Conservation (phyloP, 2,113 vertebrate genomes). For the Saccopteryx leptura region DNA sequence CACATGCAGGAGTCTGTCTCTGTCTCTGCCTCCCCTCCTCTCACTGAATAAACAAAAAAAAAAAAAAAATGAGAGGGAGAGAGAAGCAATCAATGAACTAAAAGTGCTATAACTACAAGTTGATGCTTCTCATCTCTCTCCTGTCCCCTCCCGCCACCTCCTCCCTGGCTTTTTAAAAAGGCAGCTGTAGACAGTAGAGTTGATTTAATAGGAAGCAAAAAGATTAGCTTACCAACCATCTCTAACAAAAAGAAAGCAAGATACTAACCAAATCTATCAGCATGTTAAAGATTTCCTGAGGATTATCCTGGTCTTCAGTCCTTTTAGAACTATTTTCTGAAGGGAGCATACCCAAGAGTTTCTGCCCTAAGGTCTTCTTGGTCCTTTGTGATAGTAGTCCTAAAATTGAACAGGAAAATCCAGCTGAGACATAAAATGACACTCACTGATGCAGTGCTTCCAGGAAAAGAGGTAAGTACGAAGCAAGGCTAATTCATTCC, state of each 20-base stretch:
- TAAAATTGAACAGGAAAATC: conserved; percentile 60
- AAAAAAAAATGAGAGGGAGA: too few species aligned
- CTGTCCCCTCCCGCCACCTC: too few species aligned
- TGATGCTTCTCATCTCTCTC: too few species aligned
- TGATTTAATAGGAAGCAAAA: neutral
- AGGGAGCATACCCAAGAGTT: conserved; percentile 87
- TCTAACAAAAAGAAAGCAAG: conserved; percentile 4
- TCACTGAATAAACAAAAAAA: too few species aligned
- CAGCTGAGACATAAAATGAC: conserved; percentile 53
- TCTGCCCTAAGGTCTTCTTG: conserved; percentile 88
- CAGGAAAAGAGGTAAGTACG: neutral
- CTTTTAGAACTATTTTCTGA: conserved; percentile 86
- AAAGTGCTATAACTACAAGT: too few species aligned
- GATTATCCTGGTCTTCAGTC: conserved; percentile 83
- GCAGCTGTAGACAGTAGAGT: neutral
- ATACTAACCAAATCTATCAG: conserved; percentile 94
- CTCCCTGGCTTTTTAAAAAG: neutral
- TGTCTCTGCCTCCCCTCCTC: too few species aligned
- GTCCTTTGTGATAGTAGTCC: conserved; percentile 66
- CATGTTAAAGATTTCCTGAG: conserved; percentile 89
- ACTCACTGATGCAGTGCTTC: neutral
- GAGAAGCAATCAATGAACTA: too few species aligned
- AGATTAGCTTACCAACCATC: neutral
- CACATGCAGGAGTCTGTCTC: too few species aligned
- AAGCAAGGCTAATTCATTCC: neutral